Evolutionary conservation across 2,797 vertebrate species (phyloP), one percentile per base, ranked within the genome.

Genomic region (Falco peregrinus): DNA sequence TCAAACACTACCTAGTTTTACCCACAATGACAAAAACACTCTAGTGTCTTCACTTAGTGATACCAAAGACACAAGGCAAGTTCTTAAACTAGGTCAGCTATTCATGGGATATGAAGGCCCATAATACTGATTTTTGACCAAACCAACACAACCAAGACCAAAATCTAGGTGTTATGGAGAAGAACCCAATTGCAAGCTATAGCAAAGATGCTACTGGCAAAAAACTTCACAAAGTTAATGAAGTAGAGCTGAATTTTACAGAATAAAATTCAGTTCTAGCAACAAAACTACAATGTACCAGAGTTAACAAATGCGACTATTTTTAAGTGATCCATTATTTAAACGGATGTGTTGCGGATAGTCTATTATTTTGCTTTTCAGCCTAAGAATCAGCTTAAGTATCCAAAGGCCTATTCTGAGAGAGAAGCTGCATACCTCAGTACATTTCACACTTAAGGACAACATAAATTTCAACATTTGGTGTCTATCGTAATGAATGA

Each of bases 291-390:
- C 20, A 45, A 18, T 1, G 2, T 19, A 82, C 4, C 2, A 31
- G 7, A 35, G 3, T 61, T 53, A 79, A 54, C 28, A 76, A 75
- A 80, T 4, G 4, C 18, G 6, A 57, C 39, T 57, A n/a, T 7
- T 60, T 61, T 74, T 16, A 65, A 57, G 13, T 7, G 11, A 69
- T 54, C 19, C 18, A 20, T 19, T 76, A 71, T 70, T 53, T 71
- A 67, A 83, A 77, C 2, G 11, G 9, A 8, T 22, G 4, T 14
- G 8, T 39, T 61, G 15, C 1, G 4, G 12, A 48, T 4, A 3
- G 9, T 1, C 45, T 28, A 6, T 45, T 60, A 25, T 47, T 87
- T 92, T 89, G 31, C 41, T 81, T 50, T 76, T 83, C 29, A 68
- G 19, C 5, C 11, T 33, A 84, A 63, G 22, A 65, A 77, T 9